Conservation (phyloP, 2,888 invertebrate species). For the Agrotis segetum region DNA sequence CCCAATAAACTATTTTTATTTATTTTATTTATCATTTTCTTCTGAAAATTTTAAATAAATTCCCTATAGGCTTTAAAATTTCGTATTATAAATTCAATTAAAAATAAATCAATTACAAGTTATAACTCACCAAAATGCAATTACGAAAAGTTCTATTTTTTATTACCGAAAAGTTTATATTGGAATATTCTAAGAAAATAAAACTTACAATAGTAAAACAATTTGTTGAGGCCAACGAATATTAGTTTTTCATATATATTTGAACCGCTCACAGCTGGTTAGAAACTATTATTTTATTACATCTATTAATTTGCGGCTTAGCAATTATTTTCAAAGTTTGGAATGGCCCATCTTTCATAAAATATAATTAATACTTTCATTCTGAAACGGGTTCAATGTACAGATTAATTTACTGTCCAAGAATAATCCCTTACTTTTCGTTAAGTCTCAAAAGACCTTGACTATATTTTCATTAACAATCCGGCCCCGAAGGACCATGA, state of each 20-base stretch:
- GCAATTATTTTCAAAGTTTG: conserved; percentile 40
- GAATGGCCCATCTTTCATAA: conserved; percentile 37
- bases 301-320: conserved; percentile 41
- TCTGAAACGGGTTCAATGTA: conserved; percentile 18
- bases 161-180: conserved; percentile 9
- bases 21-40: too few species aligned
- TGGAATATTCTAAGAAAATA: conserved; percentile 23
- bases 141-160: conserved; percentile 35
- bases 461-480: conserved; percentile 2
- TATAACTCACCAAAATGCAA: conserved; percentile 28
- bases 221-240: conserved; percentile 42
- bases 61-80: conserved; percentile 11
- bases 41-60: conserved; percentile 7
- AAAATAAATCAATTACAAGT: conserved; percentile 22
- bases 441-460: conserved; percentile 8
- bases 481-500: conserved; percentile 1
- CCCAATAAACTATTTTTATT: too few species aligned
- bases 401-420: conserved; percentile 33
- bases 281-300: conserved; percentile 45
- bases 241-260: conserved; percentile 48
- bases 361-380: conserved; percentile 42
- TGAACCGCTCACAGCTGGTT: conserved; percentile 40
- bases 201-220: conserved; percentile 31
- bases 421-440: conserved; percentile 26
- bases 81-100: background rate